phyloP scores from a whole-genome alignment of 2,797 vertebrate species.

The Falco rusticolus region DNA sequence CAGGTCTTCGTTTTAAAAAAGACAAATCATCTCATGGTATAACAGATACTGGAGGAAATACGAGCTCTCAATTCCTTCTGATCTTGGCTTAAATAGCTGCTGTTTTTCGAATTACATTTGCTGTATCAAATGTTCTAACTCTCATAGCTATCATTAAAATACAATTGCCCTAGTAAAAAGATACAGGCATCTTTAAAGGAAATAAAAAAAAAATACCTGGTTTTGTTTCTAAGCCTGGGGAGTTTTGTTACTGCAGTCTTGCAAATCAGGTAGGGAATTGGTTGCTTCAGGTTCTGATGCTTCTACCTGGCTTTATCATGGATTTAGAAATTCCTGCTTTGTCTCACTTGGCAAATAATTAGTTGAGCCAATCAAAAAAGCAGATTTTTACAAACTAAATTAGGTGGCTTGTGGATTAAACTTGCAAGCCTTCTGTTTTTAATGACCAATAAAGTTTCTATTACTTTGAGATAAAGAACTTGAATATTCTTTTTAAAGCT shows the following conservation, averaged over 20 bases:
- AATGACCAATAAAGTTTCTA: background rate
- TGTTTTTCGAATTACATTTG: background rate
- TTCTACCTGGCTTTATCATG: background rate
- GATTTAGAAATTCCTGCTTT: background rate
- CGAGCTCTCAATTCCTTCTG: background rate
- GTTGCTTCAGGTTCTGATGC: background rate
- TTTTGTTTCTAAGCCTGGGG: background rate
- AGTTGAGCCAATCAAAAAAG: background rate
- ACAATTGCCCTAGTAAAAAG: background rate
- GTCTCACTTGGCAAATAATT: background rate
- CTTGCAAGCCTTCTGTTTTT: rapidly evolving
- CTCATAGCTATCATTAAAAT: background rate
- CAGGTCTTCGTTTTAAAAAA: background rate
- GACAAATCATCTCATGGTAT: background rate
- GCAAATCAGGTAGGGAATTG: background rate
- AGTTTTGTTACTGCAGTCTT: background rate
- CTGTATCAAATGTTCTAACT: background rate
- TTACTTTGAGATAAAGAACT: background rate
- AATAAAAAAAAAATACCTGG: background rate
- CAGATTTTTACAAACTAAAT: background rate
- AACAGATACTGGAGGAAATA: background rate
- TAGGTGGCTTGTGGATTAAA: background rate
- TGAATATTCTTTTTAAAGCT: background rate
- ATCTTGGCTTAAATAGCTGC: background rate
- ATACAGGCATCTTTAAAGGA: background rate